Evolutionary conservation across 1,140 invertebrate genomes (phyloP), one percentile per base, ranked within the genome.

Genomic region (Palaemon carinicauda): DNA sequence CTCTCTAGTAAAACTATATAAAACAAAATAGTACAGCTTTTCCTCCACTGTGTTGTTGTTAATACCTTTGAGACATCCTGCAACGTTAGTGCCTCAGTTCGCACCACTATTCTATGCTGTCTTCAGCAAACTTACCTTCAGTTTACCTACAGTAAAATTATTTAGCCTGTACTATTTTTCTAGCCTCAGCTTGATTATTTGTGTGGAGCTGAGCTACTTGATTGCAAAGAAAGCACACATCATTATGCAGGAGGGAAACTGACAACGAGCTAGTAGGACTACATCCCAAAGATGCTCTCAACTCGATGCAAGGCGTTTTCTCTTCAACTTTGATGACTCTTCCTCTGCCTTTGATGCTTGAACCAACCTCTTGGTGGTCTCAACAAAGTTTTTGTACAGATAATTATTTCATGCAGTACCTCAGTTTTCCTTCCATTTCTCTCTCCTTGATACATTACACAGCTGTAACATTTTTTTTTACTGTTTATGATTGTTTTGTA

Each of bases 201-300:
- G 5, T 5, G 79, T 15, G 60, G 79, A 80, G 5, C 10, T 80
- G 79, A 80, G 52, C 52, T 14, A 31, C 52, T 27, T 80, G 79
- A 54, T 80, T 56, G 79, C 79, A 80, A 80, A 80, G 79, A 80
- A 80, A 27, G 79, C 79, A 80, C 60, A 80, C 79, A 56, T 80
- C 29, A 21, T 80, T 80, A 19, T 60, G 31, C 79, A 80, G 19
- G 29, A 80, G 56, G 52, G 54, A 21, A 80, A 80, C 79, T 3
- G 56, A 60, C 7, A 14, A 29, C 60, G 79, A 80, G 60, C 79
- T 56, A n/a, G 52, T 80, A 60, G 21, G 52, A 80, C 56, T 80
- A 27, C 24, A 24, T 80, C 7, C 79, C 54, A 21, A 29, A 80
- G 56, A 80, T 80, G 56, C 79, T 56, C 79, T n/a, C 3, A 56